A percentile compares a stretch with the other conserved stretches of the same genome.
phyloP scores from a whole-genome alignment of 2,113 vertebrate species.

The Mus spicilegus region DNA sequence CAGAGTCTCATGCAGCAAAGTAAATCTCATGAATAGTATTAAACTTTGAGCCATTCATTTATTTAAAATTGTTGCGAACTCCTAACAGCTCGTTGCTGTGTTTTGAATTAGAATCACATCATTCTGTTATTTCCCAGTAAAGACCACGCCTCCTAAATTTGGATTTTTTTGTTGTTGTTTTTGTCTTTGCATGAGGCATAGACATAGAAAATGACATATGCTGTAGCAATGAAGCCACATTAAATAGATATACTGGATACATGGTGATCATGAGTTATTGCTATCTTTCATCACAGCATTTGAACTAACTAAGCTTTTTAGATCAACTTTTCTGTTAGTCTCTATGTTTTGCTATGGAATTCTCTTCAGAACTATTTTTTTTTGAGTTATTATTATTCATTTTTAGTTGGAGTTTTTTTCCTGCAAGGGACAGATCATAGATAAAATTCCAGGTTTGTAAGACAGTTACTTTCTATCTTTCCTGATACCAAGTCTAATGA shows the following conservation, averaged over 20 bases:
- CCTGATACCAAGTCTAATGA: background rate
- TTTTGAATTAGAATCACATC: conserved; percentile 40
- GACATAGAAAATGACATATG: conserved; percentile 34
- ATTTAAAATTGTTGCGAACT: background rate
- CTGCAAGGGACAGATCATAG: background rate
- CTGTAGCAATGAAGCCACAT: background rate
- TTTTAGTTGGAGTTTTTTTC: background rate
- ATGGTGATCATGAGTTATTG: background rate
- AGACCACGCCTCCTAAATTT: conserved; percentile 21
- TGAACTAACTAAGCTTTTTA: background rate
- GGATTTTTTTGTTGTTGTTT: conserved; percentile 12
- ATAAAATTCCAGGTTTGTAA: background rate
- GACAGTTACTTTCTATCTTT: background rate
- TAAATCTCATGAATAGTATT: conserved; percentile 56
- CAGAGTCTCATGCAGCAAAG: background rate
- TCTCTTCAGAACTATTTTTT: conserved; percentile 31
- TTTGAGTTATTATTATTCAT: conserved; percentile 5
- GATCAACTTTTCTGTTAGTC: background rate
- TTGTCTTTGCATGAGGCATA: background rate
- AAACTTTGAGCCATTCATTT: conserved; percentile 54
- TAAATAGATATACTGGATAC: background rate
- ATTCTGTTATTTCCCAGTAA: background rate
- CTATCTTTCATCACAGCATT: background rate
- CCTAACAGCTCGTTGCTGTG: background rate
- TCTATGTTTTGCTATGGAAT: background rate